phyloP scores from a whole-genome alignment of 2,113 vertebrate species.

The Psilopsiagon aurifrons region DNA sequence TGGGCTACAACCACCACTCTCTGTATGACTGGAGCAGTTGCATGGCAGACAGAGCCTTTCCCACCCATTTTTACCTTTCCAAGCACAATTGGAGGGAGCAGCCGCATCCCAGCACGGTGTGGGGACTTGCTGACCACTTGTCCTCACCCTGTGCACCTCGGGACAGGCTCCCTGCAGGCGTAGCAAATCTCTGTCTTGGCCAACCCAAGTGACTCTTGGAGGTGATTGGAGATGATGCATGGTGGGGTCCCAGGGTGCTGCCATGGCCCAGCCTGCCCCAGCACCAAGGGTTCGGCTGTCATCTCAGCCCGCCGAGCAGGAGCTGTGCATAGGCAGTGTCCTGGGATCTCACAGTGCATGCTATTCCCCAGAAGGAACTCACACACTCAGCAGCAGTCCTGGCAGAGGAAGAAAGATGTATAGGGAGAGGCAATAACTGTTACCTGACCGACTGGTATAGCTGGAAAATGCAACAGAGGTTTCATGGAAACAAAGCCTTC shows the following conservation, averaged over 20 bases:
- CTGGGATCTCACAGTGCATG: not conserved
- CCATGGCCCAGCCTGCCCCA: not conserved
- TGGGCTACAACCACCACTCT: too few species aligned
- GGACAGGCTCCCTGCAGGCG: not conserved
- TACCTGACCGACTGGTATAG: constrained; percentile 59
- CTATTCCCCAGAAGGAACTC: constrained; percentile 36
- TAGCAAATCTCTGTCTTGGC: not conserved
- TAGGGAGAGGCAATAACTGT: constrained; percentile 10
- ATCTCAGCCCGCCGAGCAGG: fast-evolving
- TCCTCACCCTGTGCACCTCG: not conserved
- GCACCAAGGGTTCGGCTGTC: fast-evolving
- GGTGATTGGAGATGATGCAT: fast-evolving
- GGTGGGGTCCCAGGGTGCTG: not conserved
- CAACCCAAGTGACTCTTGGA: not conserved
- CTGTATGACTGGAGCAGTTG: not conserved
- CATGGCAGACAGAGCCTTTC: not conserved
- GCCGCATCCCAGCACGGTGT: fast-evolving
- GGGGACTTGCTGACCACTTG: not conserved
- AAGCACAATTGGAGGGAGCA: not conserved
- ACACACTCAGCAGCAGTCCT: not conserved
- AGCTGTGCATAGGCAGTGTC: not conserved
- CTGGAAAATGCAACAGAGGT: constrained; percentile 46
- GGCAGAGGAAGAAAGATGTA: constrained; percentile 60
- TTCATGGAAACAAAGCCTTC: constrained; percentile 42
- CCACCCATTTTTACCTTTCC: not conserved